Evolutionary conservation across 2,888 invertebrate genomes (phyloP).

Genomic region (Leucophora obtusa): DNA sequence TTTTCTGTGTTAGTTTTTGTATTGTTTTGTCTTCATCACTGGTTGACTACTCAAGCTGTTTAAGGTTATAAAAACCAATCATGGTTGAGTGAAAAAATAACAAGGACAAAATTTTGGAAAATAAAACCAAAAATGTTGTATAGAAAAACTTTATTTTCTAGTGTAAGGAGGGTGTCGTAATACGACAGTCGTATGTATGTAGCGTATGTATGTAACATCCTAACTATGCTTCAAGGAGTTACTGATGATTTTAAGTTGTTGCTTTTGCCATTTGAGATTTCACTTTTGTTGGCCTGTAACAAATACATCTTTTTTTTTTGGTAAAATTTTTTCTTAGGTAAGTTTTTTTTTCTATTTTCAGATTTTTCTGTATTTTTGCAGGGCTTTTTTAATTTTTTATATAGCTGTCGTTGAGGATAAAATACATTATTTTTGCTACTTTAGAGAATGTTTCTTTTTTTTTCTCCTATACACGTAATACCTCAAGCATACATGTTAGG

Average conservation of each 20-base stretch:
- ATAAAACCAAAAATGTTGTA: neutral
- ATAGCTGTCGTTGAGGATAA: constrained; percentile 53
- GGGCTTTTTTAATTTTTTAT: constrained; percentile 8
- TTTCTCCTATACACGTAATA: constrained; percentile 48
- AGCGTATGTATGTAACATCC: too few species aligned
- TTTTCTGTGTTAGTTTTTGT: constrained; percentile 6
- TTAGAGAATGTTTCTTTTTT: constrained; percentile 43
- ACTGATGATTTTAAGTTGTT: constrained; percentile 54
- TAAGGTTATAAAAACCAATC: constrained; percentile 49
- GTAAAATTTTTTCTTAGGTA: constrained; percentile 1
- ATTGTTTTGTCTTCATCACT: constrained; percentile 10
- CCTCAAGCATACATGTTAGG: constrained; percentile 53
- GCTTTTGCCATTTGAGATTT: constrained; percentile 62
- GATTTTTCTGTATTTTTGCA: constrained; percentile 37
- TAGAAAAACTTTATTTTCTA: constrained; percentile 18
- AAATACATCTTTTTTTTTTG: constrained; percentile 25
- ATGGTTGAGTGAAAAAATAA: constrained; percentile 53
- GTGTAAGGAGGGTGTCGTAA: constrained; percentile 3
- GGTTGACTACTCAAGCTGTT: constrained; percentile 3
- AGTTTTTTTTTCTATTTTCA: neutral
- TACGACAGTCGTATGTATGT: neutral
- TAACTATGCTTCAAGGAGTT: constrained; percentile 26
- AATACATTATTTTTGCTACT: constrained; percentile 36
- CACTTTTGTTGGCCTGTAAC: constrained; percentile 56
- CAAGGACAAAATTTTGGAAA: neutral